A percentile compares a stretch with the other conserved stretches of the same genome.
These are phyloP conservation scores for Microctonus aethiopoides DNA, from an alignment of 2,888 invertebrate genomes.

Conservation along the genomic window DNA sequence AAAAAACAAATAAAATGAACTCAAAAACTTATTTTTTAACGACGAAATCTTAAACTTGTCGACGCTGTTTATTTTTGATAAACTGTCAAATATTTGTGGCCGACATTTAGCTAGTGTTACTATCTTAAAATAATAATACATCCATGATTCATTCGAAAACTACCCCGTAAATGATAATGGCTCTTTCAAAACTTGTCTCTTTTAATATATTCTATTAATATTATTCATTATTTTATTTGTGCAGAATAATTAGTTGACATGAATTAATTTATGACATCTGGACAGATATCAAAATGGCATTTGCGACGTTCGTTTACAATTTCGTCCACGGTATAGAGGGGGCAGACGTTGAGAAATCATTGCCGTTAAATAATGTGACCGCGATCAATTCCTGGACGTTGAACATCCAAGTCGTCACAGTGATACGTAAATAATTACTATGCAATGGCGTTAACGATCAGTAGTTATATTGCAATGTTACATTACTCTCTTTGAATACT, in stretches of 20 bases:
- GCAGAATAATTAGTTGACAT: background rate
- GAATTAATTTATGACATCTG: background rate
- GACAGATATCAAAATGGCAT: background rate
- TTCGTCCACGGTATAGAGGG: background rate
- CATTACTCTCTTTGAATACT: background rate
- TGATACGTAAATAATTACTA: slow-evolving; percentile 53
- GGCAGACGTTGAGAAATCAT: slow-evolving; percentile 18
- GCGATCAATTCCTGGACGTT: slow-evolving; percentile 23
- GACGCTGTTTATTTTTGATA: too few relatives aligned
- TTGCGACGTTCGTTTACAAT: background rate
- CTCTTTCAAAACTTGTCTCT: too few relatives aligned
- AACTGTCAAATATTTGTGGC: too few relatives aligned
- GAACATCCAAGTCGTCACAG: slow-evolving; percentile 38
- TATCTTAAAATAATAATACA: too few relatives aligned
- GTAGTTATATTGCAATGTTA: slow-evolving; percentile 39
- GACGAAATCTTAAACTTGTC: too few relatives aligned
- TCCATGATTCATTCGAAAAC: too few relatives aligned
- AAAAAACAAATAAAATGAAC: too few relatives aligned
- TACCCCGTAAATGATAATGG: too few relatives aligned
- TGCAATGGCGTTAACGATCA: slow-evolving; percentile 44
- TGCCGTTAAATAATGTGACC: background rate
- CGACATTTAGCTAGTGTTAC: too few relatives aligned
- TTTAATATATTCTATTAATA: too few relatives aligned
- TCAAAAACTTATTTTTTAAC: too few relatives aligned
- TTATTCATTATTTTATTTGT: background rate